phyloP scores from a whole-genome alignment of 1,140 invertebrate species.

The Drosophila melanogaster region DNA sequence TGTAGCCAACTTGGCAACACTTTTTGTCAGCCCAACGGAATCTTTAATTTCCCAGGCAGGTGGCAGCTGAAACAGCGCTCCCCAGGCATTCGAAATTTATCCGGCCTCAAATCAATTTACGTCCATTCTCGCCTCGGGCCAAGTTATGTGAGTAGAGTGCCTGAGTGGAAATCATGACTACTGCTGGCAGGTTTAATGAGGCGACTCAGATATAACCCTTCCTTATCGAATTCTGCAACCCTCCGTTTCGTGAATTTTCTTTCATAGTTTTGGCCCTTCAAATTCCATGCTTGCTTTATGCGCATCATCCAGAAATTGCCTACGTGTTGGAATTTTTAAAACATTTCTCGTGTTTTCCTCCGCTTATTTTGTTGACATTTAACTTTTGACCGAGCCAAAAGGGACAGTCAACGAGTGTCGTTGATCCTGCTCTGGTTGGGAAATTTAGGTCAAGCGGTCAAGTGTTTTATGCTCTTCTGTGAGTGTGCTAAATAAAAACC shows the following conservation, averaged over 20 bases:
- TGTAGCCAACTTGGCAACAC: constrained; percentile 3
- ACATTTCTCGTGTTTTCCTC: constrained; percentile 61
- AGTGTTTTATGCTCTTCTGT: constrained; percentile 59
- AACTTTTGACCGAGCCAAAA: constrained; percentile 50
- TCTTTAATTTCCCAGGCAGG: constrained; percentile 69
- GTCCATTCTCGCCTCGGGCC: constrained; percentile 52
- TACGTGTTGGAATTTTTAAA: constrained; percentile 82
- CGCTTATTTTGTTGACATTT: constrained; percentile 61
- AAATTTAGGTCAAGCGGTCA: constrained; percentile 80
- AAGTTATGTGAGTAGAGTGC: constrained; percentile 42
- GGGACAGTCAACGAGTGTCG: constrained; percentile 44
- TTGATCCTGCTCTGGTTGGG: constrained; percentile 51
- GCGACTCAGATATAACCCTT: constrained; percentile 52
- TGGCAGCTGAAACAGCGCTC: constrained; percentile 23
- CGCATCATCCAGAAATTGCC: constrained; percentile 72
- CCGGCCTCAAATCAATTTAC: constrained; percentile 69
- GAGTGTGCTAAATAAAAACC: constrained; percentile 15
- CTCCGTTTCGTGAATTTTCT: constrained; percentile 16
- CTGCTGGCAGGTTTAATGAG: constrained; percentile 57
- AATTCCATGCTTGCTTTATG: constrained; percentile 69
- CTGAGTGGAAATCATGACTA: constrained; percentile 44
- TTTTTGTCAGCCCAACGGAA: constrained; percentile 10
- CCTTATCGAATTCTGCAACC: constrained; percentile 1
- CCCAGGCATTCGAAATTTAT: constrained; percentile 56
- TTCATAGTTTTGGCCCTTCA: constrained; percentile 34